Conservation (phyloP, 2,113 vertebrate species). For the Saguinus midas region DNA sequence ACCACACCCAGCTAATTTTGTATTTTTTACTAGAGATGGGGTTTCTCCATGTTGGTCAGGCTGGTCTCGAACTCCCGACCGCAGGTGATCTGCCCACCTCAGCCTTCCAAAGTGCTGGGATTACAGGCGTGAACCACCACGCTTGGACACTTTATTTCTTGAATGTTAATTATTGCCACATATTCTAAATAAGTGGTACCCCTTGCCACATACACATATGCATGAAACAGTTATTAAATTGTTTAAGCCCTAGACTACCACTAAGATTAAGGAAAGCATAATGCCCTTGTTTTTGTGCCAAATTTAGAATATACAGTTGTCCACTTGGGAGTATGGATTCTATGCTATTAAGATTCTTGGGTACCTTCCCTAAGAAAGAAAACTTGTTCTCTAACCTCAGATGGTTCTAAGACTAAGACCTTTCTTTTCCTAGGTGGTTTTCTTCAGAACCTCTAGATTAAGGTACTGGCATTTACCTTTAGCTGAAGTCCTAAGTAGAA, state of each 20-base stretch:
- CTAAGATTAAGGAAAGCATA: not conserved
- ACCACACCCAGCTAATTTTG: too few relatives aligned
- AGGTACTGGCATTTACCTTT: not conserved
- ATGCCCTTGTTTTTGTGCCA: not conserved
- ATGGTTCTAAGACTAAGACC: not conserved
- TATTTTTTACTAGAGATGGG: too few relatives aligned
- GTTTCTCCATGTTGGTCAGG: too few relatives aligned
- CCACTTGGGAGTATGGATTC: not conserved
- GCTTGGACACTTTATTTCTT: not conserved
- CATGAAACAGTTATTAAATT: slow-evolving; percentile 10
- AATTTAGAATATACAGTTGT: not conserved
- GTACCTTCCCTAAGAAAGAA: not conserved
- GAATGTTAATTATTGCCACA: not conserved
- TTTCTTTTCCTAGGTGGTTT: not conserved
- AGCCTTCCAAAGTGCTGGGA: too few relatives aligned
- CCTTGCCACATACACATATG: not conserved
- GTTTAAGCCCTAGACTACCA: not conserved
- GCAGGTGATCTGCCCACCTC: too few relatives aligned
- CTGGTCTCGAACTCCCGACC: too few relatives aligned
- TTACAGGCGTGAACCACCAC: too few relatives aligned
- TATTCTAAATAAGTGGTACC: not conserved
- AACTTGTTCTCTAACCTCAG: not conserved
- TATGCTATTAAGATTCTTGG: not conserved
- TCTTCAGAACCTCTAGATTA: not conserved
- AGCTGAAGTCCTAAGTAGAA: not conserved